A percentile compares a stretch with the other conserved stretches of the same genome.
These are phyloP conservation scores for Pyrrhosoma nymphula DNA, from an alignment of 2,888 invertebrate genomes.

Conservation along the genomic window DNA sequence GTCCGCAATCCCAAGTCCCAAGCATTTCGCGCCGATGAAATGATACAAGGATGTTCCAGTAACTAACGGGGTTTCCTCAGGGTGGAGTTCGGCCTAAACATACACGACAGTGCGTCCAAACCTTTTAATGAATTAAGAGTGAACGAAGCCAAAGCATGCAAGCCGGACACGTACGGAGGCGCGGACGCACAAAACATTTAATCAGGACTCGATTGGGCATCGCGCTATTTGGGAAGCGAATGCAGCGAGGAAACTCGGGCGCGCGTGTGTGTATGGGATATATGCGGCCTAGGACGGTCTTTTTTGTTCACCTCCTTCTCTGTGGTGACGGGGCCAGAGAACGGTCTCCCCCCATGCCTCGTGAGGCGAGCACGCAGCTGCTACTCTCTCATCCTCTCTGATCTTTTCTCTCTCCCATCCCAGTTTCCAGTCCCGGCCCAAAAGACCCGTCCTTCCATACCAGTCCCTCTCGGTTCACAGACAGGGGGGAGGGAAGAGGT, in stretches of 20 bases:
- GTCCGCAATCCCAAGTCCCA: too few relatives aligned
- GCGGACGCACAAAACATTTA: neutral
- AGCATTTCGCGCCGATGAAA: too few relatives aligned
- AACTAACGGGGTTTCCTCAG: too few relatives aligned
- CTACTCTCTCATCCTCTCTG: neutral
- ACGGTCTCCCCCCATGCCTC: neutral
- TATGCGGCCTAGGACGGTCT: neutral
- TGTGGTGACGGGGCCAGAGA: neutral
- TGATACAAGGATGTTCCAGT: too few relatives aligned
- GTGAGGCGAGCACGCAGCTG: neutral
- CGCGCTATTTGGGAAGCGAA: slow-evolving; percentile 10
- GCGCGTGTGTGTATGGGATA: neutral
- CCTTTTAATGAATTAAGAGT: neutral
- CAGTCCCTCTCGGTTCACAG: neutral
- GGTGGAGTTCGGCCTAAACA: too few relatives aligned
- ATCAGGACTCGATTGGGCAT: neutral
- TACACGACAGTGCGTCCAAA: too few relatives aligned
- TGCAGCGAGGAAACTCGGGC: neutral
- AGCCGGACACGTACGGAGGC: too few relatives aligned
- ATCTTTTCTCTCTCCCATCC: neutral
- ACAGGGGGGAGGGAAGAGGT: neutral
- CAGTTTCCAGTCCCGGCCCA: neutral
- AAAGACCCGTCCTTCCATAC: neutral
- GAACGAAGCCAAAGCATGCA: too few relatives aligned
- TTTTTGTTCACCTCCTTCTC: neutral